phyloP scores from a whole-genome alignment of 30 jellyfish, hydroid and myxozoan genomes.

The Turritopsis rubra region DNA sequence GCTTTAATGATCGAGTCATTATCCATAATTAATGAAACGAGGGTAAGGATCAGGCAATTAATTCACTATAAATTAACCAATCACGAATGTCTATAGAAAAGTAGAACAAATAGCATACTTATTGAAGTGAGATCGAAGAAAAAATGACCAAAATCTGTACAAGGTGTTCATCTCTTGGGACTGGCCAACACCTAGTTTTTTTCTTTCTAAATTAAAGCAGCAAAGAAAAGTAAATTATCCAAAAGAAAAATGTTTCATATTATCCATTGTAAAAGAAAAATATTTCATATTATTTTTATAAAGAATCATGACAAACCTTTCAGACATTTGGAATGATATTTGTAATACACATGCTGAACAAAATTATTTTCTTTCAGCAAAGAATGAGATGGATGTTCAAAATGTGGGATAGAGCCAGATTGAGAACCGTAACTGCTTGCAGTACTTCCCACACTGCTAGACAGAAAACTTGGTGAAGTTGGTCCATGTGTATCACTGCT shows the following conservation, averaged over 20 bases:
- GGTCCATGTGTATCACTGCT: constrained; percentile 31
- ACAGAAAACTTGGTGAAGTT: neutral
- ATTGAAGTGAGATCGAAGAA: constrained; percentile 80
- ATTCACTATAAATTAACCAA: neutral
- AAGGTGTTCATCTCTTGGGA: constrained; percentile 95
- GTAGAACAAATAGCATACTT: constrained; percentile 32
- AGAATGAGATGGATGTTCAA: constrained; percentile 88
- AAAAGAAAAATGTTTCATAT: neutral
- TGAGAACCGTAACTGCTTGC: constrained; percentile 72
- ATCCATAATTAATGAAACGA: neutral
- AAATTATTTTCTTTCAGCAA: constrained; percentile 78
- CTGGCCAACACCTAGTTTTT: constrained; percentile 89
- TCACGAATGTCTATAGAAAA: neutral
- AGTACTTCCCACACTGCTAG: constrained; percentile 50
- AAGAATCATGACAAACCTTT: constrained; percentile 43
- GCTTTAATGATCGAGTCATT: constrained; percentile 10
- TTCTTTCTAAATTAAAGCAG: constrained; percentile 56
- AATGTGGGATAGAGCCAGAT: constrained; percentile 74
- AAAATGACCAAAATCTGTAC: constrained; percentile 94
- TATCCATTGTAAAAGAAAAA: no score
- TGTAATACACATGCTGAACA: constrained; percentile 88
- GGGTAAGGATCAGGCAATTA: constrained; percentile 11
- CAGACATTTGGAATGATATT: constrained; percentile 73
- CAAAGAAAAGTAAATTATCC: neutral
- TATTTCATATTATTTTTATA: no score